These are phyloP conservation scores for Eucera pruinosa DNA, from an alignment of 2,888 invertebrate species.

Conservation along the genomic window DNA sequence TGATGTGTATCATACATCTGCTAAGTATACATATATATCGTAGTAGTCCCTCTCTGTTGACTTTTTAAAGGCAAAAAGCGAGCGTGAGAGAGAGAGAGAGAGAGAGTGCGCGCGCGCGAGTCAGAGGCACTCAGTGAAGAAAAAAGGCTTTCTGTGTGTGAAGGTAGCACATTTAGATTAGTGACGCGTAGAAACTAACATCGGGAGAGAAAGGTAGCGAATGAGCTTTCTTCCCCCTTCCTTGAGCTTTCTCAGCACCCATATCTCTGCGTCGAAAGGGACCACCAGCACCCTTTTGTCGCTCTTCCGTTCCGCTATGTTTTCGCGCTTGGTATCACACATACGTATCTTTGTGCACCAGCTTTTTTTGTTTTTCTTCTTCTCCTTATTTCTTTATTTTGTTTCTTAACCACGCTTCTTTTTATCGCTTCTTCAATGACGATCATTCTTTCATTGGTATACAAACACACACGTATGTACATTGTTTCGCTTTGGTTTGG, in stretches of 20 bases:
- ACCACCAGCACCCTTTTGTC: constrained; percentile 30
- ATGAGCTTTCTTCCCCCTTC: constrained; percentile 69
- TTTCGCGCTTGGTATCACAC: constrained; percentile 43
- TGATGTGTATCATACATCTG: constrained; percentile 59
- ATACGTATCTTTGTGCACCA: constrained; percentile 21
- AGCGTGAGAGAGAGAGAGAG: constrained; percentile 26
- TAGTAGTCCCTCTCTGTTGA: constrained; percentile 66
- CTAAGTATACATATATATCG: constrained; percentile 61
- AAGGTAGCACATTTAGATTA: constrained; percentile 73
- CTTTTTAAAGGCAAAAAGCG: constrained; percentile 55
- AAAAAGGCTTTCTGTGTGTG: constrained; percentile 65
- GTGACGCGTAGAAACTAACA: constrained; percentile 71
- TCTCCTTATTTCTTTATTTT: not conserved
- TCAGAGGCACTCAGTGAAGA: constrained; percentile 64
- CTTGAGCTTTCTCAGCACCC: constrained; percentile 71
- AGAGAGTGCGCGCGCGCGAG: constrained; percentile 36
- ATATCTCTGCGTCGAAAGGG: constrained; percentile 18
- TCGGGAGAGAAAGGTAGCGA: constrained; percentile 65
- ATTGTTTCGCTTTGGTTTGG: constrained; percentile 22
- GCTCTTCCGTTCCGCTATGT: constrained; percentile 46
- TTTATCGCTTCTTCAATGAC: constrained; percentile 37
- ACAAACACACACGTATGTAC: constrained; percentile 7
- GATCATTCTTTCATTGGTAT: constrained; percentile 23
- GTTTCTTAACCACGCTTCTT: constrained; percentile 25
- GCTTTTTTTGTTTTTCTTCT: not conserved